Base-by-base conservation (phyloP, 2,888 invertebrate species). In the Hedya salicella region DNA sequence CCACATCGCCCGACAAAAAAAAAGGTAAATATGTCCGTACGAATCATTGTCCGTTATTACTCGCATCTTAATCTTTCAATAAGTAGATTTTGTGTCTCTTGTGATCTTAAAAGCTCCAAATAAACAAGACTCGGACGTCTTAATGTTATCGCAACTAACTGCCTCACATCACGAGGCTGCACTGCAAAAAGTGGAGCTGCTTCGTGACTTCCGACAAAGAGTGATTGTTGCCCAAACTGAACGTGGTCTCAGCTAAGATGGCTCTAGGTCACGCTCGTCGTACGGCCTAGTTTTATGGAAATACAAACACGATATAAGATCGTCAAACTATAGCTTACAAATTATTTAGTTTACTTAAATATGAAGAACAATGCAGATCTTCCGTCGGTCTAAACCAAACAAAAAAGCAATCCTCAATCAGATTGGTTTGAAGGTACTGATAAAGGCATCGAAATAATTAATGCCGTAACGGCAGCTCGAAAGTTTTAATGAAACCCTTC, bases 1-100 rank as follows among this genome's bases (percentile, higher is more conserved):
- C 93, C 49, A 94, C 94, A 62, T 90, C 93, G 72, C 92, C 94
- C 50, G 89, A 94, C 70, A 94, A 91, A 82, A 95, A 95, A 88
- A 95, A 94, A 93, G 95, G 95, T 95, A 93, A 86, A 78, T 46
- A 57, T 36, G 36, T 8, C 36, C 2, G n/a, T 42, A 62, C 16
- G 14, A 61, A 36, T 36, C 36, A 5, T 36, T 36, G 36, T 36
- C 36, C 1, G 6, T 36, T 36, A 36, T 36, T 36, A 36, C 9
- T 9, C 36, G 9, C 36, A 36, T 6, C 36, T 21, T 4, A 50
- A 14, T 6, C 50, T 30, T 32, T 30, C 2, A 30, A 50, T 30
- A 49, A 25, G 3, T 14, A n/a, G n/a, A 32, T 32, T 17, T 25
- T 30, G 11, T 42, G 42, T 30, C 30, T 40, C 42, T 56, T 16